Base-by-base conservation (phyloP, 92 coral and sea anemone species). In the Parazoanthus atlanticus region DNA sequence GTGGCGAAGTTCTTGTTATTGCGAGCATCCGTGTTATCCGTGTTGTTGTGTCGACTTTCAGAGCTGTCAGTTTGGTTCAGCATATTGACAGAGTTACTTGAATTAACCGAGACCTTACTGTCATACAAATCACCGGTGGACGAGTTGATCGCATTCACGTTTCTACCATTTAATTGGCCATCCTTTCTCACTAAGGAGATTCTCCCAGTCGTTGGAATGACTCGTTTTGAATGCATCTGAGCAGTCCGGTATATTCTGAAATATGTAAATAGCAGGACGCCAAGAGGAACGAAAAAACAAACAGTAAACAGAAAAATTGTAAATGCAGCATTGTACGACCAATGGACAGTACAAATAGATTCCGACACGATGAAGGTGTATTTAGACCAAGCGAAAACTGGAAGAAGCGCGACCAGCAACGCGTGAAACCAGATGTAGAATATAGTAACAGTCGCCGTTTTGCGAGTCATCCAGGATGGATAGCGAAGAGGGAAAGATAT, bases 281-380 rank as follows among this genome's bases (percentile, higher is more conserved):
- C 94, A 19, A 95, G 93, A 26, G 98, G 98, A 25, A 92, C 46
- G 72, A 95, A 93, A 82, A 95, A 95, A 30, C 98, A 95, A 34
- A 95, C 96, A 29, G 89, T 90, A 58, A 95, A 93, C 47, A 95
- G 80, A 72, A 93, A 92, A 52, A 95, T 26, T 13, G 98, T 95
- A 76, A 80, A 93, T 3, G 93, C 83, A 34, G 94, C 91, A 36
- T 91, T 89, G 74, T 76, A 79, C 52, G 88, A 87, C 98, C 98
- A 95, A 33, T 93, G 78, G 10, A 95, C 95, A 1, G 98, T 95
- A 85, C 98, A 95, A 29, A 95, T 95, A 7, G 98, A 95, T 86
- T 95, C 98, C 64, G 91, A 91, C 9, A 88, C 80, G 32, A 95
- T 81, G 81, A 91, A 95, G 10, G 93, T 93, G 70, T 95, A 95